These are phyloP conservation scores for Adineta ricciae DNA, from an alignment of 2,888 invertebrate genomes.

Conservation along the genomic window DNA sequence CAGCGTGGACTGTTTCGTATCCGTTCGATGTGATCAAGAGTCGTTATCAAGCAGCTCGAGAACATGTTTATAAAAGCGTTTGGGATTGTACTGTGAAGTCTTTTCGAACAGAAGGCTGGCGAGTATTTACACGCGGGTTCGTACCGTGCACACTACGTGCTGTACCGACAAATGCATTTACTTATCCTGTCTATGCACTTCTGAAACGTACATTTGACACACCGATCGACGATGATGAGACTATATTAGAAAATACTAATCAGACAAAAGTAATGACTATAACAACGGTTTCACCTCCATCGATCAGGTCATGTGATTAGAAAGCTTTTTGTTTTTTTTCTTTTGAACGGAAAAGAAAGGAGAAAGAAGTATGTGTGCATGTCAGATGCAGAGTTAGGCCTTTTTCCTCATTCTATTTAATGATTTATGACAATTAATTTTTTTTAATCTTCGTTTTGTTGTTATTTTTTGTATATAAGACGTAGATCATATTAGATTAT, in stretches of 20 bases:
- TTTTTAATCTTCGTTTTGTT: neutral
- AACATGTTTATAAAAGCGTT: constrained; percentile 40
- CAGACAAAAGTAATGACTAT: neutral
- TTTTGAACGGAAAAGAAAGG: neutral
- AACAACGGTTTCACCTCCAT: neutral
- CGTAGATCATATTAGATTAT: neutral
- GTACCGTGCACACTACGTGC: constrained; percentile 63
- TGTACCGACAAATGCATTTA: constrained; percentile 73
- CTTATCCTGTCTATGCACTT: constrained; percentile 1
- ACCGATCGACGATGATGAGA: neutral
- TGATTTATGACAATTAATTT: neutral
- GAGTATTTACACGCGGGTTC: constrained; percentile 24
- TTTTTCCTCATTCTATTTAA: neutral
- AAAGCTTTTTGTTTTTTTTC: neutral
- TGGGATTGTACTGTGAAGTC: constrained; percentile 27
- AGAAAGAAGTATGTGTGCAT: neutral
- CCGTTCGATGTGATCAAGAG: constrained; percentile 83
- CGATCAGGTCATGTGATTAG: neutral
- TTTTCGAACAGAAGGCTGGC: constrained; percentile 24
- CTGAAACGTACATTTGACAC: constrained; percentile 2
- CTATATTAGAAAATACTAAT: neutral
- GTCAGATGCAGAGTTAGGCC: neutral
- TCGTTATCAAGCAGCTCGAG: constrained; percentile 60
- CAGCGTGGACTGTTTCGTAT: constrained; percentile 75
- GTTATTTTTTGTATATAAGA: neutral